Conservation (phyloP, 2,797 vertebrate species). For the Kryptopterus vitreolus region DNA sequence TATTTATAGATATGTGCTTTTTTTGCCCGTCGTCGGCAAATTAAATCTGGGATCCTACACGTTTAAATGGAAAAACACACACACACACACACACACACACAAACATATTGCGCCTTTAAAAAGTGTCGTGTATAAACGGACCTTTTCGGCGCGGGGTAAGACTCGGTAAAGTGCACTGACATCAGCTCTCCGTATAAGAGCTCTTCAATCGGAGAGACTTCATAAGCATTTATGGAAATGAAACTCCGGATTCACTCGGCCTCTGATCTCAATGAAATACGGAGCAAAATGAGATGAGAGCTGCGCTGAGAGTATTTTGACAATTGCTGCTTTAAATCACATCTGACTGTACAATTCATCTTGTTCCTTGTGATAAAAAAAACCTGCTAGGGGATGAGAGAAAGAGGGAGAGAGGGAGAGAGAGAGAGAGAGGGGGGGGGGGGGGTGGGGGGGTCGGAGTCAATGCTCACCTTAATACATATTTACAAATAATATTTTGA, state of each 20-base stretch:
- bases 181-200: constrained; percentile 28
- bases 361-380: constrained; percentile 44
- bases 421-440: constrained; percentile 11
- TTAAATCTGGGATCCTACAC: constrained; percentile 7
- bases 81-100: too few species aligned
- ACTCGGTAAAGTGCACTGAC: constrained; percentile 37
- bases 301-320: constrained; percentile 43
- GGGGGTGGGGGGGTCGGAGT: constrained; percentile 5
- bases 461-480: constrained; percentile 1
- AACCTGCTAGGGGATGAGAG: constrained; percentile 27
- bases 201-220: constrained; percentile 39
- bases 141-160: constrained; percentile 35
- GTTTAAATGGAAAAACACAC: constrained; percentile 26
- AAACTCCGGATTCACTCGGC: constrained; percentile 39
- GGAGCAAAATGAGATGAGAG: constrained; percentile 44
- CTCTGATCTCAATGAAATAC: constrained; percentile 48
- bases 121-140: constrained; percentile 24
- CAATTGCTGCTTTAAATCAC: constrained; percentile 53
- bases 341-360: constrained; percentile 38
- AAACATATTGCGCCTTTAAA: constrained; percentile 35
- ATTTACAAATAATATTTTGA: constrained; percentile 1
- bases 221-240: constrained; percentile 43
- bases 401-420: constrained; percentile 3
- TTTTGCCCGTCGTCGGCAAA: constrained; percentile 14
- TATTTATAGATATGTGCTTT: too few species aligned